These are phyloP conservation scores for Gymnocypris eckloni DNA, from an alignment of 2,797 vertebrate genomes.

Conservation along the genomic window DNA sequence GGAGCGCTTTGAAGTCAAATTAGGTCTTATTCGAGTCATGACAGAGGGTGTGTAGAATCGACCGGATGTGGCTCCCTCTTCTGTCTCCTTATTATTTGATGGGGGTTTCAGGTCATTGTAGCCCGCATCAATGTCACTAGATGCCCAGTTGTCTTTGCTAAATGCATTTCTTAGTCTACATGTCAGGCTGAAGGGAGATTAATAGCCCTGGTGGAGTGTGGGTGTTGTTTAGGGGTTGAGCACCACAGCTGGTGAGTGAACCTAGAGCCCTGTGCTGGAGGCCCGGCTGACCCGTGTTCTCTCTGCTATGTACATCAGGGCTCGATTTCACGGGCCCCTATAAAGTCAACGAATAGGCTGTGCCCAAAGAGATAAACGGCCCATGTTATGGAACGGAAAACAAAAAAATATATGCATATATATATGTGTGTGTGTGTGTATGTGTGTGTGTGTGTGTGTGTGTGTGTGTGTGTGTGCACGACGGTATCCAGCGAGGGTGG, in stretches of 20 bases:
- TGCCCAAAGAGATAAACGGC: conserved; percentile 68
- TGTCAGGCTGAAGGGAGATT: conserved; percentile 52
- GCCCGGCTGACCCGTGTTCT: conserved; percentile 55
- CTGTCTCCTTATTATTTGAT: conserved; percentile 29
- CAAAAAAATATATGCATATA: no score
- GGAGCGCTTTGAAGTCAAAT: conserved; percentile 77
- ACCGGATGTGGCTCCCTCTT: conserved; percentile 56
- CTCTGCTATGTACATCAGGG: conserved; percentile 54
- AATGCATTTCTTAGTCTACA: conserved; percentile 25
- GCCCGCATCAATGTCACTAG: conserved; percentile 30
- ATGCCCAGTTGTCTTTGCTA: conserved; percentile 53
- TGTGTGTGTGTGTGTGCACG: conserved; percentile 52
- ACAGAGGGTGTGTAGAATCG: conserved; percentile 23
- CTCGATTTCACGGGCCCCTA: conserved; percentile 47
- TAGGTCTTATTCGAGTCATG: conserved; percentile 74
- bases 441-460: conserved; percentile 42
- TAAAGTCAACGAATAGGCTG: conserved; percentile 58
- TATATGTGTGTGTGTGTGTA: conserved; percentile 17
- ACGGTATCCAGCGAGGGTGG: neutral
- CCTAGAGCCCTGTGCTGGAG: conserved; percentile 64
- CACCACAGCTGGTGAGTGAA: conserved; percentile 64
- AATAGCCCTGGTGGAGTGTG: conserved; percentile 45
- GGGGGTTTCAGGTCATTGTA: conserved; percentile 26
- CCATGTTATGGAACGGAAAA: conserved; percentile 52
- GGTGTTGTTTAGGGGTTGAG: conserved; percentile 40